Conservation (phyloP, 1,140 invertebrate genomes). For the Tyrophagus putrescentiae region DNA sequence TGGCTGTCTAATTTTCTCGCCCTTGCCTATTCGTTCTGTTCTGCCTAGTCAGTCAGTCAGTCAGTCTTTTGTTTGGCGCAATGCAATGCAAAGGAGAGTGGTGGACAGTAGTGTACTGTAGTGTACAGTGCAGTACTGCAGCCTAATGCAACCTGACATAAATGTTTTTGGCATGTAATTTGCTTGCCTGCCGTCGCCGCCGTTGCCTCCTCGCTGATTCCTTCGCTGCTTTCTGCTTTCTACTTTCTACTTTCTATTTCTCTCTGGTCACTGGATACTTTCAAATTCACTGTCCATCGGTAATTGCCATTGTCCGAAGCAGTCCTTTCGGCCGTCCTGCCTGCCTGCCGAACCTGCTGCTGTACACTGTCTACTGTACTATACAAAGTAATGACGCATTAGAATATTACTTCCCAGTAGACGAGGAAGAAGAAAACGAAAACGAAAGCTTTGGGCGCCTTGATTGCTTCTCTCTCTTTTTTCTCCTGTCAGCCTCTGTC, state of each 20-base stretch:
- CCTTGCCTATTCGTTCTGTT: not conserved
- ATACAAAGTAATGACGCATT: conserved; percentile 16
- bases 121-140: not conserved
- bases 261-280: conserved; percentile 7
- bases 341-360: too few species aligned
- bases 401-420: not conserved
- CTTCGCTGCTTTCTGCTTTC: not conserved
- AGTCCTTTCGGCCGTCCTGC: too few species aligned
- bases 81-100: too few species aligned
- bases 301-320: conserved; percentile 15
- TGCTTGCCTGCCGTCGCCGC: too few species aligned
- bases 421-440: not conserved
- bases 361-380: too few species aligned
- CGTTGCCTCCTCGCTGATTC: too few species aligned
- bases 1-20: too few species aligned
- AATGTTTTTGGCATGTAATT: conserved; percentile 16
- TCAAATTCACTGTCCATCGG: conserved; percentile 14
- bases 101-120: too few species aligned
- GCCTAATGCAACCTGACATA: conserved; percentile 14
- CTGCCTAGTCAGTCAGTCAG: too few species aligned
- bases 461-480: not conserved
- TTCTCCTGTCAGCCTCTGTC: conserved; percentile 1
- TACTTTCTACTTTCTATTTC: too few species aligned
- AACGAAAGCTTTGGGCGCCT: not conserved
- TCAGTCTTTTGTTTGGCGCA: too few species aligned